These are phyloP conservation scores for Zaprionus ornatus DNA, from an alignment of 1,140 invertebrate species.

Conservation along the genomic window DNA sequence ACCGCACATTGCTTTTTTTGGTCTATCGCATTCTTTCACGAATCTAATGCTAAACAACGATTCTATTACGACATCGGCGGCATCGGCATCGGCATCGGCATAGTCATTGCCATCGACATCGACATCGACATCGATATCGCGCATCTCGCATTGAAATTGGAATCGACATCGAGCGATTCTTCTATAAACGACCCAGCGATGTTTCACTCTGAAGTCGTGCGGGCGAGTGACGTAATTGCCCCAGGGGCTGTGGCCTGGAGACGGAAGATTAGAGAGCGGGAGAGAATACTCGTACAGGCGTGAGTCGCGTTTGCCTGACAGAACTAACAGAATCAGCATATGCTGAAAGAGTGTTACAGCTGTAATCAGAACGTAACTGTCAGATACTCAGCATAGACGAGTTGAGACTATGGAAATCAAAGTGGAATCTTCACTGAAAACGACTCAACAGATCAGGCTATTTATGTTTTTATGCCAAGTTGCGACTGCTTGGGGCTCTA, in stretches of 20 bases:
- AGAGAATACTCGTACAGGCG: not conserved
- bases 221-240: slow-evolving; percentile 58
- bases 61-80: slow-evolving; percentile 71
- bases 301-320: not conserved
- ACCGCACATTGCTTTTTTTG: slow-evolving; percentile 48
- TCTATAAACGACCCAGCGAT: slow-evolving; percentile 62
- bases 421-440: not conserved
- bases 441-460: not conserved
- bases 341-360: no score
- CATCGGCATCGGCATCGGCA: slow-evolving; percentile 46
- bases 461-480: not conserved
- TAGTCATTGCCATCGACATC: slow-evolving; percentile 16
- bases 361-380: no score
- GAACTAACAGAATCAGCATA: not conserved
- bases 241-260: slow-evolving; percentile 27
- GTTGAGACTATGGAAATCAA: not conserved
- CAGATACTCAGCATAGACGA: no score
- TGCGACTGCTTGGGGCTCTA: not conserved
- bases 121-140: slow-evolving; percentile 11
- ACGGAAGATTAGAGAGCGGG: not conserved
- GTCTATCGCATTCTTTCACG: slow-evolving; percentile 56
- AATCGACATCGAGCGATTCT: slow-evolving; percentile 41
- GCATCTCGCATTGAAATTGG: slow-evolving; percentile 18
- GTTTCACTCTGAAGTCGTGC: slow-evolving; percentile 50
- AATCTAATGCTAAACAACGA: slow-evolving; percentile 70